Percentiles rank a stretch among this genome's conserved stretches.
Conservation (phyloP, 1,140 invertebrate species). For the Ceratina australensis region DNA sequence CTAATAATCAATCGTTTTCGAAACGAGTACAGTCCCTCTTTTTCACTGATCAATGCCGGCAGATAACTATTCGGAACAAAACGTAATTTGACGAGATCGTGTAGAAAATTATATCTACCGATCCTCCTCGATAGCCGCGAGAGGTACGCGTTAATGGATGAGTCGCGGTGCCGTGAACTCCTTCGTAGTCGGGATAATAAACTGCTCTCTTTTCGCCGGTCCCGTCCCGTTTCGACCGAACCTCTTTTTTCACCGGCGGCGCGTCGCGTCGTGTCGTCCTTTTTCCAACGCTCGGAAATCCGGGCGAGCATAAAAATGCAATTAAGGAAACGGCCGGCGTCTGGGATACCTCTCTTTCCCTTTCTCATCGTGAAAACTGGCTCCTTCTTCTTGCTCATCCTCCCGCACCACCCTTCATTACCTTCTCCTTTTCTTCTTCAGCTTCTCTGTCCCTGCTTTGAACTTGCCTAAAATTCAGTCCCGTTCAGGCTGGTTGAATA, state of each 20-base stretch:
- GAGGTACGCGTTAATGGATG: slow-evolving; percentile 48
- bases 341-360: slow-evolving; percentile 37
- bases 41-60: neutral
- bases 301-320: slow-evolving; percentile 75
- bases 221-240: slow-evolving; percentile 1
- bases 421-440: neutral
- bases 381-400: slow-evolving; percentile 37
- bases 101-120: neutral
- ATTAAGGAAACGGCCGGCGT: slow-evolving; percentile 74
- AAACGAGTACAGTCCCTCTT: neutral
- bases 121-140: neutral
- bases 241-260: neutral
- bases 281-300: slow-evolving; percentile 64
- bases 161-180: slow-evolving; percentile 8
- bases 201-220: slow-evolving; percentile 35
- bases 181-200: slow-evolving; percentile 52
- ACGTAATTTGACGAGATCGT: neutral
- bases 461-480: slow-evolving; percentile 30
- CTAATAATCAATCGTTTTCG: slow-evolving; percentile 9
- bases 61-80: slow-evolving; percentile 1
- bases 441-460: neutral
- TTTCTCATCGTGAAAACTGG: slow-evolving; percentile 32
- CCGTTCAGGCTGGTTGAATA: slow-evolving; percentile 26
- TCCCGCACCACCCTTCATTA: slow-evolving; percentile 24
- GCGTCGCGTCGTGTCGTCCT: slow-evolving; percentile 2